Percentiles rank a stretch among this genome's conserved stretches.
Evolutionary conservation across 1,140 invertebrate species (phyloP).

Genomic region (Pararge aegeria): DNA sequence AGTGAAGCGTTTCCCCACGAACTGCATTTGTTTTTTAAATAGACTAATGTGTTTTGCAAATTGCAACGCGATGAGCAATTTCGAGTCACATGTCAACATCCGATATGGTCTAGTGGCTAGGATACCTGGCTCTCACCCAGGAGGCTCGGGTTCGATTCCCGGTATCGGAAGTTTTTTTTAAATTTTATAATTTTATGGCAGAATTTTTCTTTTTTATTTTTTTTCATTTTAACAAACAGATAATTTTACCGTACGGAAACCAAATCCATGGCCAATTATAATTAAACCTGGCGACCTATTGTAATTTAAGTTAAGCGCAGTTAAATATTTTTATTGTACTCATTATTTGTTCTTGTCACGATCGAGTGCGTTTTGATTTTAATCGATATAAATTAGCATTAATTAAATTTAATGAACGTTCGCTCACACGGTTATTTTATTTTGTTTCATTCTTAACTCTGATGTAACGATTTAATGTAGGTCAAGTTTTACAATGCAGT

Average conservation of each 20-base stretch:
- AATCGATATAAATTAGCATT: conserved; percentile 25
- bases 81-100: conserved; percentile 16
- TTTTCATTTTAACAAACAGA: not conserved
- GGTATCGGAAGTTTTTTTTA: conserved; percentile 48
- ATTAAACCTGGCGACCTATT: conserved; percentile 10
- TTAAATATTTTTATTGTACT: conserved; percentile 18
- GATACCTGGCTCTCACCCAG: conserved; percentile 55
- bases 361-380: conserved; percentile 20
- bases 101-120: conserved; percentile 70
- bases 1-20: too few relatives aligned
- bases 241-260: not conserved
- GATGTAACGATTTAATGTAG: conserved; percentile 1
- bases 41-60: too few relatives aligned
- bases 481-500: conserved; percentile 11
- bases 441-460: not conserved
- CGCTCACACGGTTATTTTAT: not conserved
- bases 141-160: conserved; percentile 63
- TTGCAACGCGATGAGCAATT: too few relatives aligned
- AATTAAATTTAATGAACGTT: conserved; percentile 20
- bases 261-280: conserved; percentile 36
- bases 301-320: conserved; percentile 12
- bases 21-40: too few relatives aligned
- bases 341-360: conserved; percentile 25
- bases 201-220: conserved; percentile 26
- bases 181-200: conserved; percentile 23